Percentiles rank a stretch among this genome's conserved stretches.
These are phyloP conservation scores for Hydropsyche tenuis DNA, from an alignment of 1,140 invertebrate genomes.

Conservation along the genomic window DNA sequence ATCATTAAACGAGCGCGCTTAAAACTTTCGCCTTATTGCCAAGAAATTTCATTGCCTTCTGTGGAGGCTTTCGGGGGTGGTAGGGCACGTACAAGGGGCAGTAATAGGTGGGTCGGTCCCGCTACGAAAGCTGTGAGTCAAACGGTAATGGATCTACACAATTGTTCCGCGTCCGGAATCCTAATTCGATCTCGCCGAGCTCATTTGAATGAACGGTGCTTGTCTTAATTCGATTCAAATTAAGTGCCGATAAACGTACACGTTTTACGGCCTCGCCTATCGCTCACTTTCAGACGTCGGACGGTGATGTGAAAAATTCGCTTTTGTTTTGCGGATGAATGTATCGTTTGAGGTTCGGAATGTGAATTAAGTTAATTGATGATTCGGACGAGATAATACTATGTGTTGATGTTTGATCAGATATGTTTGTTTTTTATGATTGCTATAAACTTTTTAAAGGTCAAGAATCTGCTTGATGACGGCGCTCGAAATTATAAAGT, in stretches of 20 bases:
- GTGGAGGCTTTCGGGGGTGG: neutral
- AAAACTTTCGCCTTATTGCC: constrained; percentile 49
- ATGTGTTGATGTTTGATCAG: too few relatives aligned
- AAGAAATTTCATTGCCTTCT: constrained; percentile 45
- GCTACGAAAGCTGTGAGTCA: constrained; percentile 15
- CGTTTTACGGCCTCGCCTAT: neutral
- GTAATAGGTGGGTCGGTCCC: neutral
- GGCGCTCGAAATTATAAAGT: too few relatives aligned
- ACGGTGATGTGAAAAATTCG: too few relatives aligned
- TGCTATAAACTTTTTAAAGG: too few relatives aligned
- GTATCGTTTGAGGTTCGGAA: too few relatives aligned
- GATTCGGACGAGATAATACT: too few relatives aligned
- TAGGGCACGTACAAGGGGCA: constrained; percentile 9
- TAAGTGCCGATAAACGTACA: constrained; percentile 14
- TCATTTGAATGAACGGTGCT: constrained; percentile 13
- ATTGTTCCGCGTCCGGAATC: constrained; percentile 39
- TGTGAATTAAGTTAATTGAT: too few relatives aligned
- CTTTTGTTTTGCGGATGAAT: too few relatives aligned
- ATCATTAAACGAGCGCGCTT: constrained; percentile 26
- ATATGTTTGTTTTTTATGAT: too few relatives aligned
- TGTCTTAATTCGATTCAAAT: constrained; percentile 19
- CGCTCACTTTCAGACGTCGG: neutral
- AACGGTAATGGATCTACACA: constrained; percentile 35
- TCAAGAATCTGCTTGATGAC: too few relatives aligned
- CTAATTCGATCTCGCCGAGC: constrained; percentile 10